A percentile compares a stretch with the other conserved stretches of the same genome.
phyloP scores from a whole-genome alignment of 1,140 invertebrate species.

The Pissodes strobi region DNA sequence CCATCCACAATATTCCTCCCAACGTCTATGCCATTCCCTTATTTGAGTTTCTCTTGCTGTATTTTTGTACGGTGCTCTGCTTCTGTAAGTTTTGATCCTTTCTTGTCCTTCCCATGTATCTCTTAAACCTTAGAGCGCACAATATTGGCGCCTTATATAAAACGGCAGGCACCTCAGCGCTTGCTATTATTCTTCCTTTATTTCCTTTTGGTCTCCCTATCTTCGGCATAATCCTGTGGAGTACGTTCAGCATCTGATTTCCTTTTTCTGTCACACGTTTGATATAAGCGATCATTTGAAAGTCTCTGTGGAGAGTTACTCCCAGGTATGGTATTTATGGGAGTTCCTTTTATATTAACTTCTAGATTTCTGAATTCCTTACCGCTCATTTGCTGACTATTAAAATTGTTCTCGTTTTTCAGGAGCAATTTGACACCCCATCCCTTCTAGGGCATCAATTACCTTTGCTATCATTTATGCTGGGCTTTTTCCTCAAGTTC shows the following conservation, averaged over 20 bases:
- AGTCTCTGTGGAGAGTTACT: not conserved
- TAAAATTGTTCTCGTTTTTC: too few relatives aligned
- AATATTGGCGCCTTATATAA: not conserved
- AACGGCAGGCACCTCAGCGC: not conserved
- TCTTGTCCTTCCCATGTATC: too few relatives aligned
- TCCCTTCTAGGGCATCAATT: not conserved
- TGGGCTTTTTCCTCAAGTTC: not conserved
- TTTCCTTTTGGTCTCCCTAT: not conserved
- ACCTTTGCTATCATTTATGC: not conserved
- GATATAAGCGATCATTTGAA: conserved; percentile 6
- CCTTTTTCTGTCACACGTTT: not conserved
- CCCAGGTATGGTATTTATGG: too few relatives aligned
- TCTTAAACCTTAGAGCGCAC: too few relatives aligned
- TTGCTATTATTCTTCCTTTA: not conserved
- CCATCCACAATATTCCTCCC: too few relatives aligned
- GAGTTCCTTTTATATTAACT: too few relatives aligned
- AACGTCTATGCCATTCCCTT: too few relatives aligned
- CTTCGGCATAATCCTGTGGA: conserved; percentile 4
- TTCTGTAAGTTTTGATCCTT: too few relatives aligned
- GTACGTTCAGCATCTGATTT: not conserved
- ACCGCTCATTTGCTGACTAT: too few relatives aligned
- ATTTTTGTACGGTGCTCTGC: too few relatives aligned
- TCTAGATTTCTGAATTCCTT: too few relatives aligned
- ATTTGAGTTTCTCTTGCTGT: too few relatives aligned
- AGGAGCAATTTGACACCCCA: not conserved